Evolutionary conservation across 1,140 invertebrate genomes (phyloP).

Genomic region (Elysia chlorotica): DNA sequence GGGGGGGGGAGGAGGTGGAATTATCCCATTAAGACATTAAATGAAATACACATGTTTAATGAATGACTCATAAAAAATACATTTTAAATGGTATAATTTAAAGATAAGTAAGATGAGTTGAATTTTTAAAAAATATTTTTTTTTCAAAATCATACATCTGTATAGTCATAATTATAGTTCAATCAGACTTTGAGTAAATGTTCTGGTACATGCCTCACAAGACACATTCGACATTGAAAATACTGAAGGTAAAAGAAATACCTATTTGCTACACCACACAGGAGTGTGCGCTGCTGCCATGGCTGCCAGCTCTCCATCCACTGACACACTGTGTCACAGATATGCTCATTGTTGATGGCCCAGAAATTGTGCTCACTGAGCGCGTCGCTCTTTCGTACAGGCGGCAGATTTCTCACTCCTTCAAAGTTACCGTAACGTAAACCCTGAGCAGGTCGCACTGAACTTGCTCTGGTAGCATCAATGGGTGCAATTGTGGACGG

Average conservation of each 20-base stretch:
- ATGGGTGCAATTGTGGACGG: constrained; percentile 46
- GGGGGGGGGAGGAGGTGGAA: too few species aligned
- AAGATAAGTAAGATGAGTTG: too few species aligned
- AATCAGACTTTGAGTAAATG: too few species aligned
- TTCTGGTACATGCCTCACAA: too few species aligned
- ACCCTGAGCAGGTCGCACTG: constrained; percentile 38
- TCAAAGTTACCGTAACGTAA: constrained; percentile 54
- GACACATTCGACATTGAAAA: constrained; percentile 4
- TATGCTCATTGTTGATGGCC: constrained; percentile 50
- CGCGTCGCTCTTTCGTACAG: constrained; percentile 24
- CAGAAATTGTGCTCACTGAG: constrained; percentile 31
- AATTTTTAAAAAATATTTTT: too few species aligned
- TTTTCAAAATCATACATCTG: too few species aligned
- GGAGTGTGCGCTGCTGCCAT: constrained; percentile 52
- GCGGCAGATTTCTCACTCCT: constrained; percentile 42
- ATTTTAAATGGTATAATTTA: too few species aligned
- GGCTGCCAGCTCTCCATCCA: constrained; percentile 53
- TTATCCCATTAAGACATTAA: too few species aligned
- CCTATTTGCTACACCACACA: constrained; percentile 54
- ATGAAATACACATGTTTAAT: too few species aligned
- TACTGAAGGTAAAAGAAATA: constrained; percentile 9
- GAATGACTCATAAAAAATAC: too few species aligned
- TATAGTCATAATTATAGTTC: too few species aligned
- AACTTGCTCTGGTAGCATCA: constrained; percentile 35
- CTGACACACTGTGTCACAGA: constrained; percentile 48